Evolutionary conservation across 2,797 vertebrate species (phyloP).

Genomic region (Menidia menidia): DNA sequence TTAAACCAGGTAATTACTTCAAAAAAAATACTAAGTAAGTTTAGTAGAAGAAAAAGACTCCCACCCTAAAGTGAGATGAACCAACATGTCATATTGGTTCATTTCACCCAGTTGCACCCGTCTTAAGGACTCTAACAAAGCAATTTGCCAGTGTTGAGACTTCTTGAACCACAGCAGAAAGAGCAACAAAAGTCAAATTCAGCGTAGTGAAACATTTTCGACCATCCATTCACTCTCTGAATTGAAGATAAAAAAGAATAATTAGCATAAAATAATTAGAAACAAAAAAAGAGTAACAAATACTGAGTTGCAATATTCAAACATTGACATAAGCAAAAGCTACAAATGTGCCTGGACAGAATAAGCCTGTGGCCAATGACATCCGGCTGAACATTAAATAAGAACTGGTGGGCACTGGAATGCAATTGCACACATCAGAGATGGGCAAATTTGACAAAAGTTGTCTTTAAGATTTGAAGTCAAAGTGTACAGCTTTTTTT

Average conservation of each 20-base stretch:
- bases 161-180: constrained; percentile 9
- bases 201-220: constrained; percentile 7
- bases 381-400: constrained; percentile 60
- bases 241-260: background rate
- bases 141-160: background rate
- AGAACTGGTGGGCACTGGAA: constrained; percentile 71
- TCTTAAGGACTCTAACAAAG: constrained; percentile 1
- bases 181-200: constrained; percentile 4
- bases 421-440: constrained; percentile 76
- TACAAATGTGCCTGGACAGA: constrained; percentile 52
- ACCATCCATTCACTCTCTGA: constrained; percentile 16
- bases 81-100: constrained; percentile 27
- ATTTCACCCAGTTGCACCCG: too few relatives aligned
- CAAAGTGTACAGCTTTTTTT: constrained; percentile 4
- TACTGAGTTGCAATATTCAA: constrained; percentile 30
- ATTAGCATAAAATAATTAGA: background rate
- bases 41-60: constrained; percentile 20
- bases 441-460: constrained; percentile 47
- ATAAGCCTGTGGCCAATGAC: constrained; percentile 62
- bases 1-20: constrained; percentile 8
- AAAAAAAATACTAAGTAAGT: background rate
- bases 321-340: constrained; percentile 46
- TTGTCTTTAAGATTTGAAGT: constrained; percentile 42
- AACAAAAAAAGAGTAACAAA: constrained; percentile 18
- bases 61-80: constrained; percentile 30